Conservation (phyloP, 2,113 vertebrate genomes). For the Paramisgurnus dabryanus region DNA sequence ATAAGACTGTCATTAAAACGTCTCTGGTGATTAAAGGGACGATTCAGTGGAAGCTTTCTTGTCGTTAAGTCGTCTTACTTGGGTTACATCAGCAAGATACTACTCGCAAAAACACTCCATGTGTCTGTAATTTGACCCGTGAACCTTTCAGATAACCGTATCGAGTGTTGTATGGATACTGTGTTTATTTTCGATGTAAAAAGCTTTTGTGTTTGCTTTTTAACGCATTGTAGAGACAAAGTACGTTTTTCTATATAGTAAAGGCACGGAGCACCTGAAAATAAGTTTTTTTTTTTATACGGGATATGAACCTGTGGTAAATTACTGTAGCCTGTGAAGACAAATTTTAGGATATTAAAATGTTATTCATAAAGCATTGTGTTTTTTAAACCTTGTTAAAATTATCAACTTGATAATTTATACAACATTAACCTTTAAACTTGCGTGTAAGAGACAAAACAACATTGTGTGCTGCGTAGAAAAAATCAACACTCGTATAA, state of each 20-base stretch:
- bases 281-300: too few relatives aligned
- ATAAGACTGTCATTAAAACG: slow-evolving; percentile 45
- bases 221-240: background rate
- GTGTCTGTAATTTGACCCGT: slow-evolving; percentile 29
- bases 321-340: too few relatives aligned
- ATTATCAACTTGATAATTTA: too few relatives aligned
- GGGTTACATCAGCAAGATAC: slow-evolving; percentile 47
- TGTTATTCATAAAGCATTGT: too few relatives aligned
- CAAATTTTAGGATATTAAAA: too few relatives aligned
- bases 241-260: too few relatives aligned
- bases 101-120: slow-evolving; percentile 14
- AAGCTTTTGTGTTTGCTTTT: background rate
- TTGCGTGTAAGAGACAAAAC: background rate
- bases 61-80: slow-evolving; percentile 56
- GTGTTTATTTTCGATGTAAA: background rate
- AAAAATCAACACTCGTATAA: slow-evolving; percentile 54
- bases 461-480: slow-evolving; percentile 23
- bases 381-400: too few relatives aligned
- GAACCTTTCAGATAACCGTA: slow-evolving; percentile 21
- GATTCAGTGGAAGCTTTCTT: slow-evolving; percentile 44
- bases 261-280: too few relatives aligned
- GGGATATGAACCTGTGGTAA: too few relatives aligned
- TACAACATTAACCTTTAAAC: too few relatives aligned
- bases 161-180: slow-evolving; percentile 9
- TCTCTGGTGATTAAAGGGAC: slow-evolving; percentile 52